Base-by-base conservation (phyloP, 2,888 invertebrate genomes). In the Trisateles emortualis region DNA sequence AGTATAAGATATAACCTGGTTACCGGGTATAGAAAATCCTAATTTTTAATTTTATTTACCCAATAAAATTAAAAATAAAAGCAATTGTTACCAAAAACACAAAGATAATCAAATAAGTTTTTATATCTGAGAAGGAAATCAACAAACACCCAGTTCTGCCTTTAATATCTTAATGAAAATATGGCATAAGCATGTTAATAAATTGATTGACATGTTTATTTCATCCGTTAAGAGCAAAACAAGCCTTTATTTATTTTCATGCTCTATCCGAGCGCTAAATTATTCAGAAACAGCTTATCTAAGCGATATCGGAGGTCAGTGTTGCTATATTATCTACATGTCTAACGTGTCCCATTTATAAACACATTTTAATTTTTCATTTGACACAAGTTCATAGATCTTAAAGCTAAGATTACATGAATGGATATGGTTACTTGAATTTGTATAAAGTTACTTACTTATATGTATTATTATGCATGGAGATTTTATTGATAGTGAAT, bases 151-250 rank as follows among this genome's bases (percentile, higher is more conserved):
- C 14, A 3, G 46, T 43, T 45, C 29, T 55, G 16, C 22, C 36
- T 47, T 26, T 22, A 51, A 49, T 36, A 63, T 44, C 38, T 46
- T 38, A 47, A 52, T 47, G 41, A 49, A 42, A 68, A 57, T 26
- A 26, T 59, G 42, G 52, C 69, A 42, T 52, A 17, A 47, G 3
- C 33, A 52, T 62, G 59, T 49, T 69, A 69, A 69, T 53, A 14
- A 61, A 53, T 67, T 61, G 55, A 70, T 59, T 45, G 56, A 26
- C 46, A 17, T 59, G 59, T 67, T 61, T 43, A 24, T 40, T 44
- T 50, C 48, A 16, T 35, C 50, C 43, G 44, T 35, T 36, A 16
- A 24, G 40, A 13, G 33, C 50, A 46, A 47, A 52, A 36, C 19
- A 32, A 3, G 57, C 35, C 40, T 49, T 36, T 57, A 42, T 45